Percentiles rank a stretch among this genome's conserved stretches.
phyloP scores from a whole-genome alignment of 2,797 vertebrate species.

The Falco naumanni region DNA sequence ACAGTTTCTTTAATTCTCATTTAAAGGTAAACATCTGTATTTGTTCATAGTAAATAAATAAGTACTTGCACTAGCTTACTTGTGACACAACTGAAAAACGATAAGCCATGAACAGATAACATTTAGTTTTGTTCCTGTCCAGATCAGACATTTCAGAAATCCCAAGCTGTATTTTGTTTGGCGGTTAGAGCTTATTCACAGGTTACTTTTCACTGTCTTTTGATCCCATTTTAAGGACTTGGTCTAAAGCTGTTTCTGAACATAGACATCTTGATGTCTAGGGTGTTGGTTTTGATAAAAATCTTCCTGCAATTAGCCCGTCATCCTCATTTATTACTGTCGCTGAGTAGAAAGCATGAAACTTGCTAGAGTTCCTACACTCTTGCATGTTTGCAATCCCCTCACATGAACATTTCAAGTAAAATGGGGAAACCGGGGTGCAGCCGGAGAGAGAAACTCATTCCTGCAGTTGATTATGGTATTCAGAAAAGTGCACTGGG shows the following conservation, averaged over 20 bases:
- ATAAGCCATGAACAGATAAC: background rate
- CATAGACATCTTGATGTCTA: background rate
- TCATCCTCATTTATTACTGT: background rate
- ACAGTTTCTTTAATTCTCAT: background rate
- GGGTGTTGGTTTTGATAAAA: background rate
- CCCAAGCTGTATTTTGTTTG: background rate
- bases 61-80: background rate
- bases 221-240: background rate
- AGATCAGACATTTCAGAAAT: background rate
- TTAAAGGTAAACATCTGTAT: conserved; percentile 14
- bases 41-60: conserved; percentile 5
- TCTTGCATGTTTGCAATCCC: background rate
- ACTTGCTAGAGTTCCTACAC: fast-evolving
- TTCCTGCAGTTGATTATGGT: background rate
- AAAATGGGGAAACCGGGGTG: background rate
- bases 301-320: background rate
- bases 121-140: background rate
- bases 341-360: background rate
- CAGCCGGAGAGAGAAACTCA: background rate
- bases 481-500: background rate
- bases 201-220: background rate
- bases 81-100: background rate
- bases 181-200: background rate
- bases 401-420: background rate
- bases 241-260: background rate